phyloP scores from a whole-genome alignment of 2,113 vertebrate genomes.

The Emydura subglobosa region DNA sequence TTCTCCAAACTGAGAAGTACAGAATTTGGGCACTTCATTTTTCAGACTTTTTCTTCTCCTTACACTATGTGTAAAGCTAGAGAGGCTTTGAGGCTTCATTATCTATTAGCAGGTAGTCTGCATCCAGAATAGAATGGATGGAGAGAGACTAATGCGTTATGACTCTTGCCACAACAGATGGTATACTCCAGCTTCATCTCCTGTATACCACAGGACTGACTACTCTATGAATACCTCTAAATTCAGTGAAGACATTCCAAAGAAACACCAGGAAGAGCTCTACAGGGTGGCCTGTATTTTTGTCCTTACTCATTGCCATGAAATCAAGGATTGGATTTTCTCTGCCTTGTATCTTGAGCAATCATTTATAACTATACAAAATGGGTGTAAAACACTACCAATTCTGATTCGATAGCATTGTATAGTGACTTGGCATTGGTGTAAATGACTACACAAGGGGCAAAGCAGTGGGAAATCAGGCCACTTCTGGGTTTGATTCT shows the following conservation, averaged over 20 bases:
- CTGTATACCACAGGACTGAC: fast-evolving
- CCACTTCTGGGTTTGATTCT: background rate
- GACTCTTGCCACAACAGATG: background rate
- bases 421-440: fast-evolving
- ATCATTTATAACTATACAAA: background rate
- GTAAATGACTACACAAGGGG: fast-evolving
- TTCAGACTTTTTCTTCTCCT: background rate
- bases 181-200: fast-evolving
- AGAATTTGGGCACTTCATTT: background rate
- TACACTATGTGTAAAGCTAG: background rate
- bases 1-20: background rate
- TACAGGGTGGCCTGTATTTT: fast-evolving
- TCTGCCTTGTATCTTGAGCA: fast-evolving
- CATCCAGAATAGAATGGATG: background rate
- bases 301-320: background rate
- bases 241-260: fast-evolving
- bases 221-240: fast-evolving
- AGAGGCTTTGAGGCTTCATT: background rate
- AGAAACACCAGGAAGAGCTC: background rate
- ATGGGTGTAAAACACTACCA: fast-evolving
- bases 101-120: background rate
- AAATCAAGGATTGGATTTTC: fast-evolving
- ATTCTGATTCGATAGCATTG: fast-evolving
- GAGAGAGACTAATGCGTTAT: background rate
- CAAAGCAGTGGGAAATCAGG: fast-evolving